A percentile compares a stretch with the other conserved stretches of the same genome.
Conservation (phyloP, 1,140 invertebrate species). For the Heliothis subflexa region DNA sequence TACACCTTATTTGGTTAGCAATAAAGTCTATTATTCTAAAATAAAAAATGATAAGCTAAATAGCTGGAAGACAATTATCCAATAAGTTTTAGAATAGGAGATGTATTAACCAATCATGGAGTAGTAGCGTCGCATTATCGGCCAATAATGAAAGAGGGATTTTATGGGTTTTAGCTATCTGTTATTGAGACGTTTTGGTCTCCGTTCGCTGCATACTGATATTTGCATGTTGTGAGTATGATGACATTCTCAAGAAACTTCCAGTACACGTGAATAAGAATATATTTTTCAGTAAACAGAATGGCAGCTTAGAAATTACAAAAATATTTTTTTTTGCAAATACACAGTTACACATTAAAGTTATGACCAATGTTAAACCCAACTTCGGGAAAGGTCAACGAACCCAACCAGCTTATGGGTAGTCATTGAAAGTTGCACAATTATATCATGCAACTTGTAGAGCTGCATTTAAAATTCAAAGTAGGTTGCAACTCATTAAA, state of each 20-base stretch:
- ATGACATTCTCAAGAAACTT: slow-evolving; percentile 42
- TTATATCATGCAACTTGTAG: background rate
- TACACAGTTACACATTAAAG: too few relatives aligned
- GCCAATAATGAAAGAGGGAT: slow-evolving; percentile 48
- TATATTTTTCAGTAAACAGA: too few relatives aligned
- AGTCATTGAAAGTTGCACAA: slow-evolving; percentile 17
- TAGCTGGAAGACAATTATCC: slow-evolving; percentile 53
- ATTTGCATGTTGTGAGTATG: slow-evolving; percentile 64
- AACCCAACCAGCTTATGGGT: background rate
- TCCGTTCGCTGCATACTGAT: slow-evolving; percentile 66
- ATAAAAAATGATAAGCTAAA: slow-evolving; percentile 2
- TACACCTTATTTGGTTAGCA: slow-evolving; percentile 25
- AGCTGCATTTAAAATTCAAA: slow-evolving; percentile 26
- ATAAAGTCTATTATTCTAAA: slow-evolving; percentile 37
- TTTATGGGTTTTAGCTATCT: slow-evolving; percentile 57
- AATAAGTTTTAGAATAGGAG: slow-evolving; percentile 56
- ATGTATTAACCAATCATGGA: slow-evolving; percentile 61
- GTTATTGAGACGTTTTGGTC: slow-evolving; percentile 67
- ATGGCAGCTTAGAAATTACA: too few relatives aligned
- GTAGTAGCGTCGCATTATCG: slow-evolving; percentile 29
- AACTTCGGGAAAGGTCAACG: background rate
- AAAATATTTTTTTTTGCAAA: too few relatives aligned
- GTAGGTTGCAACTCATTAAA: slow-evolving; percentile 25
- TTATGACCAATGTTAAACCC: too few relatives aligned
- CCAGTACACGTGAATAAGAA: background rate